Percentiles rank a stretch among this genome's conserved stretches.
Evolutionary conservation across 1,140 invertebrate species (phyloP).

Genomic region (Adelges cooleyi): DNA sequence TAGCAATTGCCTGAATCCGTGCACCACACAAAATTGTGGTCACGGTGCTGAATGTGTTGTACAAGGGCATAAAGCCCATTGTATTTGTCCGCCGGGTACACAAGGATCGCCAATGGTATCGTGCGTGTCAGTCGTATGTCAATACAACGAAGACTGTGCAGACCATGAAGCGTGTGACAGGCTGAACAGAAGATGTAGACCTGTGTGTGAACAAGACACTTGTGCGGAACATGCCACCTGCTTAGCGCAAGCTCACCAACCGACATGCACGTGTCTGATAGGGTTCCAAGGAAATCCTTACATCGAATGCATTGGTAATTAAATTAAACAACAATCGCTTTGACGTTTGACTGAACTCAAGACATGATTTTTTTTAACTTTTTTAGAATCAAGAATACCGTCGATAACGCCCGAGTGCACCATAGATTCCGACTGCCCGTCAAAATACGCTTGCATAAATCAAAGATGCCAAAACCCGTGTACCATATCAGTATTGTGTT

Average conservation of each 20-base stretch:
- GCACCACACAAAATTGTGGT: conserved; percentile 56
- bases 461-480: conserved; percentile 65
- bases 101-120: conserved; percentile 69
- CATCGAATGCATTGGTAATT: conserved; percentile 50
- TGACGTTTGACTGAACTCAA: too few species aligned
- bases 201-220: conserved; percentile 62
- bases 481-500: conserved; percentile 52
- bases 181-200: conserved; percentile 68
- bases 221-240: conserved; percentile 67
- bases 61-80: conserved; percentile 61
- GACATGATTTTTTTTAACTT: too few species aligned
- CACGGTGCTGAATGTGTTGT: conserved; percentile 64
- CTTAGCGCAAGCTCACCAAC: conserved; percentile 57
- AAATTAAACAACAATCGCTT: too few species aligned
- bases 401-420: conserved; percentile 49
- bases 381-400: conserved; percentile 32
- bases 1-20: conserved; percentile 68
- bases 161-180: conserved; percentile 74
- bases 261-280: conserved; percentile 61
- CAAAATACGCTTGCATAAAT: conserved; percentile 63
- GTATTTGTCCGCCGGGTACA: conserved; percentile 68
- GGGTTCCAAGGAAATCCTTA: conserved; percentile 69
- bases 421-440: conserved; percentile 60
- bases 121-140: conserved; percentile 72
- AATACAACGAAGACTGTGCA: conserved; percentile 80